Conservation (phyloP, 1,140 invertebrate genomes). For the Calephelis virginiensis region DNA sequence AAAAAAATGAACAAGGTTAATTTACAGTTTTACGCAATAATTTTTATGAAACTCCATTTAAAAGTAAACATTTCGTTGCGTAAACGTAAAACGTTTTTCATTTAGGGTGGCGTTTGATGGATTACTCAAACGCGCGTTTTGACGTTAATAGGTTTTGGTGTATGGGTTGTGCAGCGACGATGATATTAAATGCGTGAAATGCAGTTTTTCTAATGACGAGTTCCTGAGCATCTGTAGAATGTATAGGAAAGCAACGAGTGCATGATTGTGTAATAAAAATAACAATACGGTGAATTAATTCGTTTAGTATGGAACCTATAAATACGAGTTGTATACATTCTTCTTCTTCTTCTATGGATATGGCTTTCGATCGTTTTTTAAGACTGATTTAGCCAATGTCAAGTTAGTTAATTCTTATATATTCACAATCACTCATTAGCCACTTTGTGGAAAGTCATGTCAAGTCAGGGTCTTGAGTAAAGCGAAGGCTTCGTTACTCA, state of each 20-base stretch:
- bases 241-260: neutral
- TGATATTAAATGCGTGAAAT: slow-evolving; percentile 72
- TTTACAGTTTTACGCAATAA: no score
- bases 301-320: neutral
- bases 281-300: slow-evolving; percentile 6
- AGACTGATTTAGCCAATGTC: no score
- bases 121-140: slow-evolving; percentile 59
- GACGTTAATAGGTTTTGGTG: slow-evolving; percentile 69
- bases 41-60: neutral
- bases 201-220: slow-evolving; percentile 60
- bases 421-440: no score
- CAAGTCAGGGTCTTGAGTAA: no score
- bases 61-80: slow-evolving; percentile 1
- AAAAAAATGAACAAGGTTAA: no score
- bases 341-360: no score
- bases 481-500: no score
- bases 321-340: no score
- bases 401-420: no score
- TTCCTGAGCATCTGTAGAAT: neutral
- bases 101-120: slow-evolving; percentile 58
- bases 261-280: slow-evolving; percentile 16
- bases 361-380: no score
- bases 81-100: slow-evolving; percentile 38
- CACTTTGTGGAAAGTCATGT: no score
- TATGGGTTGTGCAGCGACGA: slow-evolving; percentile 53